phyloP scores from a whole-genome alignment of 1,140 invertebrate species.

The Caerostris darwini region DNA sequence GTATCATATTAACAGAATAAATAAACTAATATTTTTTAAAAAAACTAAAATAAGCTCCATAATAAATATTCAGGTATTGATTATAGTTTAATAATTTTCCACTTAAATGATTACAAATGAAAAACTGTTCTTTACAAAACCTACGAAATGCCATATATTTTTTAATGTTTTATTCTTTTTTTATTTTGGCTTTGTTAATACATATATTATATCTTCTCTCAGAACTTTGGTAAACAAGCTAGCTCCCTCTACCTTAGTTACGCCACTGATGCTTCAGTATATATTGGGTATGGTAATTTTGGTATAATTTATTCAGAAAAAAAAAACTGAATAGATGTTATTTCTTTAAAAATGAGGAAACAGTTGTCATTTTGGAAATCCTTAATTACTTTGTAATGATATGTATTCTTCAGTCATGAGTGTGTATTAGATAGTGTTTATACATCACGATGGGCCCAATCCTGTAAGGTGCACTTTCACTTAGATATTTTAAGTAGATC shows the following conservation, averaged over 20 bases:
- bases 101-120: no score
- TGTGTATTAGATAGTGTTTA: constrained; percentile 74
- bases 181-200: no score
- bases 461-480: constrained; percentile 75
- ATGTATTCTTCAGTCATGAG: constrained; percentile 68
- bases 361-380: not conserved
- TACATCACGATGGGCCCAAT: constrained; percentile 76
- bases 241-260: constrained; percentile 37
- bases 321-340: constrained; percentile 13
- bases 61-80: no score
- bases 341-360: constrained; percentile 1
- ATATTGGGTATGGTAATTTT: not conserved
- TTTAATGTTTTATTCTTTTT: no score
- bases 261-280: constrained; percentile 4
- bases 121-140: no score
- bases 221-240: not conserved
- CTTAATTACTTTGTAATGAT: constrained; percentile 65
- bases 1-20: no score
- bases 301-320: no score
- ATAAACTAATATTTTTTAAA: no score
- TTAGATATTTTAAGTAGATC: constrained; percentile 74
- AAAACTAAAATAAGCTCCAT: no score
- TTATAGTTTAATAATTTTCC: no score
- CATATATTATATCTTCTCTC: not conserved
- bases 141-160: no score